phyloP scores from a whole-genome alignment of 2,888 invertebrate genomes.

The Galerucella pusilla region DNA sequence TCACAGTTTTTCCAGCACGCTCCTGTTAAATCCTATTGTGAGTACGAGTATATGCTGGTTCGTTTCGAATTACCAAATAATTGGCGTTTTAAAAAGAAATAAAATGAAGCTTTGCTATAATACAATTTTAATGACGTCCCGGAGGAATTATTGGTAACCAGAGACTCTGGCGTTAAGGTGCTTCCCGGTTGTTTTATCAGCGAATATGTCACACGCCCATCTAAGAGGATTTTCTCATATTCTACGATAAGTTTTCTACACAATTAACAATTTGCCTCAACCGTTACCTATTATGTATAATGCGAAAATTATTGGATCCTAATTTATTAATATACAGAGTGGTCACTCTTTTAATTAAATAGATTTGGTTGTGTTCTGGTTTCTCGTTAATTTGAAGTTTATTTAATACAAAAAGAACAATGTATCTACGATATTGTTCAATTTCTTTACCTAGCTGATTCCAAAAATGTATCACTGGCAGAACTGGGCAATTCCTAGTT shows the following conservation, averaged over 20 bases:
- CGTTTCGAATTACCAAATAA: slow-evolving; percentile 4
- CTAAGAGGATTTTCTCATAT: slow-evolving; percentile 40
- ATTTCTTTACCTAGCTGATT: too few relatives aligned
- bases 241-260: slow-evolving; percentile 17
- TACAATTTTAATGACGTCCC: slow-evolving; percentile 55
- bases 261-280: slow-evolving; percentile 13
- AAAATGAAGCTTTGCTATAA: slow-evolving; percentile 39
- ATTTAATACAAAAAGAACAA: too few relatives aligned
- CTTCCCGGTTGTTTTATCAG: slow-evolving; percentile 20
- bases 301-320: background rate
- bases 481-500: too few relatives aligned
- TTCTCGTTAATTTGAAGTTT: too few relatives aligned
- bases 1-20: background rate
- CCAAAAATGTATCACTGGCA: too few relatives aligned
- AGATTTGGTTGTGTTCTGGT: too few relatives aligned
- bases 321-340: background rate
- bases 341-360: too few relatives aligned
- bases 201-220: slow-evolving; percentile 24
- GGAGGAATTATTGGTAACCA: slow-evolving; percentile 39
- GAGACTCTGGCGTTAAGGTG: slow-evolving; percentile 16
- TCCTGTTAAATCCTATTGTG: background rate
- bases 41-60: background rate
- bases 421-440: too few relatives aligned
- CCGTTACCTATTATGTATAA: background rate
- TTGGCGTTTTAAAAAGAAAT: slow-evolving; percentile 7